Evolutionary conservation across 1,140 invertebrate genomes (phyloP).

Genomic region (Dendroctonus valens): DNA sequence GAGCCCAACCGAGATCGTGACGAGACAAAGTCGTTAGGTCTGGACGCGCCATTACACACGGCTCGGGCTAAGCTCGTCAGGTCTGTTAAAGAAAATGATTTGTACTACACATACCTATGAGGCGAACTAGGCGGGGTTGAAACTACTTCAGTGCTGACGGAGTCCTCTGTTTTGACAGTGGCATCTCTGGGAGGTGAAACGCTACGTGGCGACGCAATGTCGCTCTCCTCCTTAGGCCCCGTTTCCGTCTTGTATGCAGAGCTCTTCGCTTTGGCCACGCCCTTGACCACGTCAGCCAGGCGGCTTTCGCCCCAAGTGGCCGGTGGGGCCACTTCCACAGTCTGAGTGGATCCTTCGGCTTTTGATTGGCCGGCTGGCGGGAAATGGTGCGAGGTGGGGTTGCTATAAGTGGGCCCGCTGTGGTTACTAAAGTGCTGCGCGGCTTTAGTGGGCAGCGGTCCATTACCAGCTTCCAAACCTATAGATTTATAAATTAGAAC

Average conservation of each 20-base stretch:
- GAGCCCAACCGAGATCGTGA: no score
- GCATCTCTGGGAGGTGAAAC: constrained; percentile 49
- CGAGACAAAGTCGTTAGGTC: no score
- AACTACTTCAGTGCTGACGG: constrained; percentile 44
- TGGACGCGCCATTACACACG: no score
- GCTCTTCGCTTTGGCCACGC: constrained; percentile 60
- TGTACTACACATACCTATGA: constrained; percentile 55
- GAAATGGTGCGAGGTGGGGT: constrained; percentile 7
- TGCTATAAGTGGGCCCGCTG: constrained; percentile 7
- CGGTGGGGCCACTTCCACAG: constrained; percentile 8
- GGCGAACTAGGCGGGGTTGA: constrained; percentile 61
- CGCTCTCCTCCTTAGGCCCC: constrained; percentile 30
- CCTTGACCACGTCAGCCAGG: constrained; percentile 79
- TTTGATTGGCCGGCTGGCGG: constrained; percentile 7
- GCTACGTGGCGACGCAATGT: constrained; percentile 36
- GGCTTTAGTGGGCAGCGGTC: constrained; percentile 33
- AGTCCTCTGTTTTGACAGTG: neutral
- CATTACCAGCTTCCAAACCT: constrained; percentile 29
- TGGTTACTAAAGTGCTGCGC: neutral
- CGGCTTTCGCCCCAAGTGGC: constrained; percentile 54
- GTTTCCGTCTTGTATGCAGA: constrained; percentile 29
- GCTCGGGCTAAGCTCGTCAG: no score
- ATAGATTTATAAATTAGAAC: no score
- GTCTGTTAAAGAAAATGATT: no score
- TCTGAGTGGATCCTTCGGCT: constrained; percentile 20